These are phyloP conservation scores for Ganaspis brasiliensis DNA, from an alignment of 2,888 invertebrate species.

Conservation along the genomic window DNA sequence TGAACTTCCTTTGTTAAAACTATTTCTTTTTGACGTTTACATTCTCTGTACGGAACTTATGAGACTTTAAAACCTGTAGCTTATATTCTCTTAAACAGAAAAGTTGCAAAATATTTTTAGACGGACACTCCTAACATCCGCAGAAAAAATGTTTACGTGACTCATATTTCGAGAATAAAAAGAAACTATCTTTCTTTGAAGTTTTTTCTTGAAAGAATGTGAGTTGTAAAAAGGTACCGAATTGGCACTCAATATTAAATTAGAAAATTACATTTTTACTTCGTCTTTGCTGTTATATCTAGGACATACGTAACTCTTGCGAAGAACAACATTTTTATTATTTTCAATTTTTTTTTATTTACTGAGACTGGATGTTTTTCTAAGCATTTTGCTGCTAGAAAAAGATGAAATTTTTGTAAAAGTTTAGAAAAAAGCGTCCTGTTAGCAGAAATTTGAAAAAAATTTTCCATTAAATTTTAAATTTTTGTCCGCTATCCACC, in stretches of 20 bases:
- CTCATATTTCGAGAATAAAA: neutral
- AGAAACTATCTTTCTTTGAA: neutral
- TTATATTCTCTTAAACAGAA: neutral
- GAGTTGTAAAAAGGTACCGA: neutral
- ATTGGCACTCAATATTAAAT: neutral
- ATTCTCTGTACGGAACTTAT: neutral
- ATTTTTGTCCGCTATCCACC: too few relatives aligned
- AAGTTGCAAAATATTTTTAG: too few relatives aligned
- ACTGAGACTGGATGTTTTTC: too few relatives aligned
- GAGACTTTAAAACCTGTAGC: neutral
- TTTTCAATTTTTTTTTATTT: neutral
- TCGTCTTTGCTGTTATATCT: conserved; percentile 45
- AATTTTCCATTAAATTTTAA: too few relatives aligned
- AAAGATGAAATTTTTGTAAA: neutral
- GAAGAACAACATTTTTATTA: neutral
- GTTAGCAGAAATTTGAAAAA: neutral
- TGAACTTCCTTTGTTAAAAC: neutral
- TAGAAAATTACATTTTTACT: neutral
- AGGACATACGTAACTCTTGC: conserved; percentile 45
- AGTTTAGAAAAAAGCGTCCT: neutral
- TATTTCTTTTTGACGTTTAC: conserved; percentile 21
- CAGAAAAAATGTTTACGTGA: conserved; percentile 5
- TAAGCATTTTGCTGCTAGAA: too few relatives aligned
- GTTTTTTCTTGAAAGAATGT: neutral
- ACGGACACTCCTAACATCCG: neutral